Percentiles rank a stretch among this genome's conserved stretches.
Conservation (phyloP, 2,113 vertebrate genomes). For the Oriolus oriolus region DNA sequence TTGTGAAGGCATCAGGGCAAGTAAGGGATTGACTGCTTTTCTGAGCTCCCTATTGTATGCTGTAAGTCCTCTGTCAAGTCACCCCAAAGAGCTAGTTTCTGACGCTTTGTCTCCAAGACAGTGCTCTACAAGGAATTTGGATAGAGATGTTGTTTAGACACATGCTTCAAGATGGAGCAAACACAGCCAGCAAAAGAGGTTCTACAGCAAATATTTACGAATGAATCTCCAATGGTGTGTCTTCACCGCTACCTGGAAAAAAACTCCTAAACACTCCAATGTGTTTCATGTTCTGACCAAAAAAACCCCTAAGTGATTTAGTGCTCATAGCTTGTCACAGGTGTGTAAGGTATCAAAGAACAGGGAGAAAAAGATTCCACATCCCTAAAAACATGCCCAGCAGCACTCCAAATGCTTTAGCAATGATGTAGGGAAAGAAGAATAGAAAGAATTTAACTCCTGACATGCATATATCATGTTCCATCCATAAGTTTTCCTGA, state of each 20-base stretch:
- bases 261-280: not conserved
- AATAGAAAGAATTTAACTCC: not conserved
- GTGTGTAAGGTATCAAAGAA: not conserved
- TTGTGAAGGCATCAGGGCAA: not conserved
- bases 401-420: not conserved
- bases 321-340: not conserved
- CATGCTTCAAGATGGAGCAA: not conserved
- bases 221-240: not conserved
- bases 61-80: not conserved
- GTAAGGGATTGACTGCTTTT: not conserved
- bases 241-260: not conserved
- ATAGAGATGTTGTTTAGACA: not conserved
- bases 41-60: not conserved
- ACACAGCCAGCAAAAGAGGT: not conserved
- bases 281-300: not conserved
- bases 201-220: not conserved
- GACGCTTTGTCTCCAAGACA: not conserved
- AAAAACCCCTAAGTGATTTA: not conserved
- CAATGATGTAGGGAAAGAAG: not conserved
- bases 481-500: slow-evolving; percentile 30
- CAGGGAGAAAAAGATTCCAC: not conserved
- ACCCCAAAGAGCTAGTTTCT: not conserved
- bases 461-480: not conserved
- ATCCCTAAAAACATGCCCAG: not conserved
- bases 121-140: not conserved